These are phyloP conservation scores for Amiota mariae DNA, from an alignment of 2,888 invertebrate species.

Conservation along the genomic window DNA sequence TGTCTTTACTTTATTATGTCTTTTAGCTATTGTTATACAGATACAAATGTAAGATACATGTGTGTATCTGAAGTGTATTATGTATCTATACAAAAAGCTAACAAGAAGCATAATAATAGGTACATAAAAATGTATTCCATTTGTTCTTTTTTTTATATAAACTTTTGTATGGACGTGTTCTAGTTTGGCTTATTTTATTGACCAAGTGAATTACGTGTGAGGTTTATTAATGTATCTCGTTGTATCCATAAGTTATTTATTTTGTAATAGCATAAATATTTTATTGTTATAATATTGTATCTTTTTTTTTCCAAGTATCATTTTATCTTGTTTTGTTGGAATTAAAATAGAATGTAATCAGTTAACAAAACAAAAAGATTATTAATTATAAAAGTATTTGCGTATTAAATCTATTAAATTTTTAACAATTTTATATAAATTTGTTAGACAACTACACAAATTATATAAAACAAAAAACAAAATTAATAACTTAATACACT, in stretches of 20 bases:
- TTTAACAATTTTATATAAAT: too few relatives aligned
- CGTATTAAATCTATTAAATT: too few relatives aligned
- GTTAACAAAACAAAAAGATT: too few relatives aligned
- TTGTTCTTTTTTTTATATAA: not conserved
- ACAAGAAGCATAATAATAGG: not conserved
- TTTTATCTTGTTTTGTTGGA: too few relatives aligned
- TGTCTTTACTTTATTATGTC: not conserved
- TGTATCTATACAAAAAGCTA: not conserved
- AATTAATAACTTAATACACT: too few relatives aligned
- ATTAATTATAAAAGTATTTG: too few relatives aligned
- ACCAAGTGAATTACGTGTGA: slow-evolving; percentile 53
- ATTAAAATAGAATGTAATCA: too few relatives aligned
- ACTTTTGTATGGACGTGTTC: slow-evolving; percentile 53
- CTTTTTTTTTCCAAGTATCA: too few relatives aligned
- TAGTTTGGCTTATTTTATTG: slow-evolving; percentile 49
- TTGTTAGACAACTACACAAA: too few relatives aligned
- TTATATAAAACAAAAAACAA: too few relatives aligned
- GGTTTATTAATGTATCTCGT: slow-evolving; percentile 46
- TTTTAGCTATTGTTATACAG: slow-evolving; percentile 9
- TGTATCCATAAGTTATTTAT: slow-evolving; percentile 18
- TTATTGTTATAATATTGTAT: not conserved
- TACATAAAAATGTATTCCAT: not conserved
- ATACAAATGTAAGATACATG: too few relatives aligned
- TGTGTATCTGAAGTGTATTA: not conserved
- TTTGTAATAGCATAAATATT: slow-evolving; percentile 2